Evolutionary conservation across 2,797 vertebrate species (phyloP).

Genomic region (Urophycis tenuis): DNA sequence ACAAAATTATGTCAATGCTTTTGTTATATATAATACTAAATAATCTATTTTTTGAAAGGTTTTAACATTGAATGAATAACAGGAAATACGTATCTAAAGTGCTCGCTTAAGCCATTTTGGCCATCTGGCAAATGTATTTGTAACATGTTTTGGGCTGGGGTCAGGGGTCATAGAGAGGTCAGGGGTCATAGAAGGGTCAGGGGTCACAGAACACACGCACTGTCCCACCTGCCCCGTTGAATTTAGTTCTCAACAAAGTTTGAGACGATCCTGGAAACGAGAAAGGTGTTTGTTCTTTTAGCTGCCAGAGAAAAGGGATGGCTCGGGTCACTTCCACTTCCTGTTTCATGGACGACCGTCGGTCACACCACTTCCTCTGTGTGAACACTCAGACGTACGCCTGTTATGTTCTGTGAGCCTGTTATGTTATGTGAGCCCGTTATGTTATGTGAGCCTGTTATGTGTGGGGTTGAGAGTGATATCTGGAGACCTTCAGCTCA

Average conservation of each 20-base stretch:
- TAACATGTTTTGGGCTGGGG: not conserved
- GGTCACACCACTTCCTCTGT: constrained; percentile 35
- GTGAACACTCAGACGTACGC: constrained; percentile 42
- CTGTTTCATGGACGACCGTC: constrained; percentile 23
- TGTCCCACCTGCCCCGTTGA: not conserved
- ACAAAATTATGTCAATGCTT: not conserved
- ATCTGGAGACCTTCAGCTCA: constrained; percentile 30
- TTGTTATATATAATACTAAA: not conserved
- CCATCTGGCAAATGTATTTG: no score
- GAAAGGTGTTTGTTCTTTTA: not conserved
- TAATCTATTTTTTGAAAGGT: no score
- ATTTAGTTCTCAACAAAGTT: not conserved
- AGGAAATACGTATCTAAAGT: constrained; percentile 2
- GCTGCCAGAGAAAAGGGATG: not conserved
- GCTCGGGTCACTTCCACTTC: not conserved
- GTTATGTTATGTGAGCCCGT: no score
- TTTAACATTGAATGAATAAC: not conserved
- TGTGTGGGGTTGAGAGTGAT: constrained; percentile 35
- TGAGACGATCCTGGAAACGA: not conserved
- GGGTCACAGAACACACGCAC: not conserved
- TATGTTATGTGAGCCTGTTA: no score
- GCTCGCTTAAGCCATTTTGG: not conserved
- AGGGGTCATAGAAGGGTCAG: not conserved
- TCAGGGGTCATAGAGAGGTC: no score
- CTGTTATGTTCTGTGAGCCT: no score